Evolutionary conservation across 2,888 invertebrate species (phyloP).

Genomic region (Euphydryas editha): DNA sequence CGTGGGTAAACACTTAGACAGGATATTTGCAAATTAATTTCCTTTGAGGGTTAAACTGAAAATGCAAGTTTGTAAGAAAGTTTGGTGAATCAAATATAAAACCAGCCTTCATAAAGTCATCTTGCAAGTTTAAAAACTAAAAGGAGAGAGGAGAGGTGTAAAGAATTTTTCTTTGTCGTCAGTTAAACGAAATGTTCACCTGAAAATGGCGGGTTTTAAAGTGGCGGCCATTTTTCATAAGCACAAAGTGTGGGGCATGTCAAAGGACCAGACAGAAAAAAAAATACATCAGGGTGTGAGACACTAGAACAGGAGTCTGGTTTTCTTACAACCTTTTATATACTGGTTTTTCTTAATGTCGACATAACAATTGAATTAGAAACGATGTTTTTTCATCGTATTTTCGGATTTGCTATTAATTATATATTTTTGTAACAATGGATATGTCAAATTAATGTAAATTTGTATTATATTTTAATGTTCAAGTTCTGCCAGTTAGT

Average conservation of each 20-base stretch:
- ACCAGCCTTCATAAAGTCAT: not conserved
- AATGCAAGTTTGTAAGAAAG: no score
- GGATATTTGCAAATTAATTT: no score
- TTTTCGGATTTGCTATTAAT: no score
- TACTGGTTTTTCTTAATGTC: not conserved
- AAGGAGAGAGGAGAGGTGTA: not conserved
- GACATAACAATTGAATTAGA: no score
- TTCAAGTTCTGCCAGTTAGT: no score
- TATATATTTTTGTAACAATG: no score
- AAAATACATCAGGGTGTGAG: not conserved
- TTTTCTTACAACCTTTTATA: not conserved
- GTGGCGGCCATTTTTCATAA: not conserved
- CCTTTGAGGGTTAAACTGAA: no score
- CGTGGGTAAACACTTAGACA: no score
- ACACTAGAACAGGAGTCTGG: not conserved
- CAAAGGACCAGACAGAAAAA: conserved; percentile 8
- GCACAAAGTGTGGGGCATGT: not conserved
- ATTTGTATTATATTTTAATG: no score
- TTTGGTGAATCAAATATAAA: not conserved
- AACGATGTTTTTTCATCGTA: no score
- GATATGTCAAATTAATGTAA: no score
- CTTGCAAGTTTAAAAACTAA: not conserved
- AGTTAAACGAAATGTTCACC: not conserved
- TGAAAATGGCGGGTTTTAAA: conserved; percentile 1
- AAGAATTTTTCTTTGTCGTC: not conserved